Evolutionary conservation across 2,888 invertebrate species (phyloP).

Genomic region (Scelioninae gen. 1): DNA sequence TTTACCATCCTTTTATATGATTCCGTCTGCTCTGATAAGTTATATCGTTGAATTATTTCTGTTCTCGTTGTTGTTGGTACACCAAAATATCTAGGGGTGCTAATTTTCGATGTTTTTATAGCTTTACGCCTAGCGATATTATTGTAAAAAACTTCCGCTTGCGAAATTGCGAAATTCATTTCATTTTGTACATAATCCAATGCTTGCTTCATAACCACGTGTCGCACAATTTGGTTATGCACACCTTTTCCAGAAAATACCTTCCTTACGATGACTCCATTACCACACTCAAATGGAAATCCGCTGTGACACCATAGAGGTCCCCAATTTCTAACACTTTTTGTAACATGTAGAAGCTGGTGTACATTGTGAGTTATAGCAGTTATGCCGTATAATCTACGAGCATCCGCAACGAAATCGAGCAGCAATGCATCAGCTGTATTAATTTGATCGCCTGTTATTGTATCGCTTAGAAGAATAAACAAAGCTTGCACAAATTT

Average conservation of each 20-base stretch:
- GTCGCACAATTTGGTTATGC: conserved; percentile 43
- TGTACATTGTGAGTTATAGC: conserved; percentile 65
- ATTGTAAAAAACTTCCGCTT: conserved; percentile 27
- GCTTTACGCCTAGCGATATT: conserved; percentile 27
- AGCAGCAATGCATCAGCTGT: conserved; percentile 5
- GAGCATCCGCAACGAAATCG: conserved; percentile 28
- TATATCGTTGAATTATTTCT: conserved; percentile 14
- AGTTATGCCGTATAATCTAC: conserved; percentile 42
- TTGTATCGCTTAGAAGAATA: conserved; percentile 23
- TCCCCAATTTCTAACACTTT: conserved; percentile 60
- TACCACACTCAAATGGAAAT: conserved; percentile 58
- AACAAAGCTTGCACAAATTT: conserved; percentile 21
- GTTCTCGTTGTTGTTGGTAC: conserved; percentile 11
- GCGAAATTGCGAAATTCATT: conserved; percentile 27
- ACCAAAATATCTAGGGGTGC: conserved; percentile 33
- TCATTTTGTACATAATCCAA: conserved; percentile 11
- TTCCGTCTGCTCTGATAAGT: conserved; percentile 35
- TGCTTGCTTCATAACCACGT: conserved; percentile 31
- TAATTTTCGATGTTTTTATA: conserved; percentile 10
- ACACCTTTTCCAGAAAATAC: conserved; percentile 53
- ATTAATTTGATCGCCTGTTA: not conserved
- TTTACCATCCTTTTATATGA: conserved; percentile 43
- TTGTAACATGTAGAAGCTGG: conserved; percentile 50
- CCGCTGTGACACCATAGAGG: conserved; percentile 64
- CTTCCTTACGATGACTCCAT: conserved; percentile 39